Percentiles rank a stretch among this genome's conserved stretches.
Evolutionary conservation across 2,888 invertebrate genomes (phyloP).

Genomic region (Xestoiulus laeticollis): DNA sequence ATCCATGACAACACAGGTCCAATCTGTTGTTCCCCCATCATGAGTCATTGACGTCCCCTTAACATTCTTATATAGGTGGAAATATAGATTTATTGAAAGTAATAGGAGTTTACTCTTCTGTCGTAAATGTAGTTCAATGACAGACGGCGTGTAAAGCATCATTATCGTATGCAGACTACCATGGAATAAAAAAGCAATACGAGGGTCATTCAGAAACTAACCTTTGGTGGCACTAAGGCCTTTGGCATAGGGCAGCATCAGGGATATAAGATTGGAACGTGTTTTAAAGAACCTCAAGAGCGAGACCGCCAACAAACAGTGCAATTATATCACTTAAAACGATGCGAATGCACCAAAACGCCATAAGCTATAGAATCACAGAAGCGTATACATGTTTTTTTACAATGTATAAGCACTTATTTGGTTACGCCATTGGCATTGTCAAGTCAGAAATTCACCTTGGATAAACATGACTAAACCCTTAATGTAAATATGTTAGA

Average conservation of each 20-base stretch:
- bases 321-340: neutral
- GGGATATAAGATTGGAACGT: neutral
- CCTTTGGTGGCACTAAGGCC: neutral
- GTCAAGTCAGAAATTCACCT: conserved; percentile 5
- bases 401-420: neutral
- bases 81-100: conserved; percentile 39
- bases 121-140: conserved; percentile 43
- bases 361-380: neutral
- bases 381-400: neutral
- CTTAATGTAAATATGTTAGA: conserved; percentile 9
- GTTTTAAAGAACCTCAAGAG: neutral
- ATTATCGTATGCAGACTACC: neutral
- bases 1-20: conserved; percentile 39
- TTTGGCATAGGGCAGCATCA: neutral
- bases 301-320: neutral
- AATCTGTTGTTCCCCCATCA: conserved; percentile 41
- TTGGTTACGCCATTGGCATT: neutral
- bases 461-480: conserved; percentile 22
- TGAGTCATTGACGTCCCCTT: conserved; percentile 33
- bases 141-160: conserved; percentile 36
- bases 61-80: conserved; percentile 10
- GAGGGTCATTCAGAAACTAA: neutral
- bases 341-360: neutral
- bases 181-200: neutral
- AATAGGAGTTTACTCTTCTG: neutral